Conservation (phyloP, 1,140 invertebrate species). For the Trichoplusia ni region DNA sequence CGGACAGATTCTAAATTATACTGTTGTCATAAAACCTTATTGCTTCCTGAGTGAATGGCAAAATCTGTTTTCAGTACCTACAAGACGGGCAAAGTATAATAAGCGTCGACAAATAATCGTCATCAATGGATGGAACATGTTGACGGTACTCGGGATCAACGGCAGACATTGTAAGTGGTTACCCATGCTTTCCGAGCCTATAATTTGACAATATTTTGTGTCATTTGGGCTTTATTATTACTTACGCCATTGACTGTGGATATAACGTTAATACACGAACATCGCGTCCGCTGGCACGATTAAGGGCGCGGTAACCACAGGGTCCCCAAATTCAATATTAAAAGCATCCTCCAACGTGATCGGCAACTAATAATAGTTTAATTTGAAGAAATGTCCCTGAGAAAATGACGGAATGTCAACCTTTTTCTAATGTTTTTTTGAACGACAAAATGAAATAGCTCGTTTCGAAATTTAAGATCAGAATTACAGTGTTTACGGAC, state of each 20-base stretch:
- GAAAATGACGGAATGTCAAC: constrained; percentile 78
- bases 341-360: constrained; percentile 79
- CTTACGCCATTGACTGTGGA: constrained; percentile 76
- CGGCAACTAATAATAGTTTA: constrained; percentile 79
- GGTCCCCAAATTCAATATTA: constrained; percentile 81
- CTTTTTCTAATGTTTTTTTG: constrained; percentile 66
- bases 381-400: constrained; percentile 80
- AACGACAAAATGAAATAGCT: constrained; percentile 56
- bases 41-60: too few species aligned
- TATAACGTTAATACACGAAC: constrained; percentile 76
- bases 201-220: constrained; percentile 82
- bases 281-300: constrained; percentile 67
- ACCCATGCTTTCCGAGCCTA: constrained; percentile 79
- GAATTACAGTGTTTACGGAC: constrained; percentile 44
- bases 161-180: constrained; percentile 75
- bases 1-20: too few species aligned
- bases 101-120: neutral
- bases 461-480: constrained; percentile 54
- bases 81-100: too few species aligned
- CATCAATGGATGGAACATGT: constrained; percentile 32
- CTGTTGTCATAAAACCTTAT: too few species aligned
- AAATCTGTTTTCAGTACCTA: too few species aligned
- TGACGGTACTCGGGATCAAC: constrained; percentile 69
- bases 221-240: constrained; percentile 81
- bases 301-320: constrained; percentile 78